Evolutionary conservation across 2,113 vertebrate species (phyloP).

Genomic region (Bagarius yarrelli): DNA sequence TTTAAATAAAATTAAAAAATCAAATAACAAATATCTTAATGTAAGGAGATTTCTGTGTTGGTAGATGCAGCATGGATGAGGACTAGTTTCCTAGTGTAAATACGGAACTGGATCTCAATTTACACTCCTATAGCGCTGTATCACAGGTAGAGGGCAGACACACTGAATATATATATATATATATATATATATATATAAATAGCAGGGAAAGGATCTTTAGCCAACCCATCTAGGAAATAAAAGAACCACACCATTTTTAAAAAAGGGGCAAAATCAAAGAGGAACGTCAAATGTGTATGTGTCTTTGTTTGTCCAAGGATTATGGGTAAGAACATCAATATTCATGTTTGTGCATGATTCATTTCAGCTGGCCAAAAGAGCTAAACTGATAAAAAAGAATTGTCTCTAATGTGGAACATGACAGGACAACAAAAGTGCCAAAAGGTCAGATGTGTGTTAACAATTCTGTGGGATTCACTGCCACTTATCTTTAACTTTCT

Average conservation of each 20-base stretch:
- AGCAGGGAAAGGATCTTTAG: background rate
- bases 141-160: slow-evolving; percentile 66
- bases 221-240: background rate
- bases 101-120: background rate
- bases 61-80: background rate
- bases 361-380: background rate
- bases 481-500: background rate
- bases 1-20: background rate
- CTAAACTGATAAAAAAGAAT: background rate
- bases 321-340: background rate
- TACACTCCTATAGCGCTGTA: slow-evolving; percentile 22
- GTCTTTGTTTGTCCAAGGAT: background rate
- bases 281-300: background rate
- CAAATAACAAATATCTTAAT: background rate
- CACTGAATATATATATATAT: slow-evolving; percentile 56
- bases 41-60: background rate
- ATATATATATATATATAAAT: no score
- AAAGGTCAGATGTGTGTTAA: background rate
- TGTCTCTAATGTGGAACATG: background rate
- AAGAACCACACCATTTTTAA: background rate
- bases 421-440: background rate
- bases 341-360: background rate
- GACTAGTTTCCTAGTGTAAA: background rate
- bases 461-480: background rate
- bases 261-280: background rate